Evolutionary conservation across 2,888 invertebrate species (phyloP), one percentile per base, ranked within the genome.

Genomic region (Nineta flava): DNA sequence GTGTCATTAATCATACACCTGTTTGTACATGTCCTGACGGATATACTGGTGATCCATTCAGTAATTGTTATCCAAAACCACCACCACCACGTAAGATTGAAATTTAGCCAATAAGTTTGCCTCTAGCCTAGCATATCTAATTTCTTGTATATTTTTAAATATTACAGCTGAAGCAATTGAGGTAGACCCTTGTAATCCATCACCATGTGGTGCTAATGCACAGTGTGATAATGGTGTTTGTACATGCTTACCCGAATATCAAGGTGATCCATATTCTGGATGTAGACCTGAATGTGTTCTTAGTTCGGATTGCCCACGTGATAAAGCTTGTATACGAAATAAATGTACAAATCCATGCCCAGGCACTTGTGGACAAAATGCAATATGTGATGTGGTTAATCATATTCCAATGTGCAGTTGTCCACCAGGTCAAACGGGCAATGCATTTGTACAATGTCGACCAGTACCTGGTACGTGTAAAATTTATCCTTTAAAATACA

Each of bases 121-220:
- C n/a, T 15, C 17, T 10, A 43, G 3, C 3, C 17, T 43, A 43
- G 32, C 46, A 34, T 44, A n/a, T 38, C 6, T 35, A 54, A 34
- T 47, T 50, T 52, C 52, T 48, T 48, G 17, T 21, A 13, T 5
- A 45, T 15, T 19, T 46, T 35, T 31, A 48, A 55, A 69, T 7
- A 26, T 46, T 21, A 32, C 54, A 48, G 53, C 54, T 21, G 57
- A 55, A 55, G 58, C 59, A 48, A 56, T 59, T 17, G 58, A 60
- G 48, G 57, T 56, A 50, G 73, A 79, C 61, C 74, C 75, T 46
- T 81, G 81, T 59, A 72, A 74, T 59, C 79, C 79, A 52, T 76
- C 76, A 32, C 84, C 84, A 41, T 87, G 87, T 64, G 87, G 87
- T 35, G 70, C 79, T 3, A 83, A 83, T 58, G 70, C 78, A 42